Evolutionary conservation across 2,113 vertebrate species (phyloP), one percentile per base, ranked within the genome.

Genomic region (Lampris incognitus): DNA sequence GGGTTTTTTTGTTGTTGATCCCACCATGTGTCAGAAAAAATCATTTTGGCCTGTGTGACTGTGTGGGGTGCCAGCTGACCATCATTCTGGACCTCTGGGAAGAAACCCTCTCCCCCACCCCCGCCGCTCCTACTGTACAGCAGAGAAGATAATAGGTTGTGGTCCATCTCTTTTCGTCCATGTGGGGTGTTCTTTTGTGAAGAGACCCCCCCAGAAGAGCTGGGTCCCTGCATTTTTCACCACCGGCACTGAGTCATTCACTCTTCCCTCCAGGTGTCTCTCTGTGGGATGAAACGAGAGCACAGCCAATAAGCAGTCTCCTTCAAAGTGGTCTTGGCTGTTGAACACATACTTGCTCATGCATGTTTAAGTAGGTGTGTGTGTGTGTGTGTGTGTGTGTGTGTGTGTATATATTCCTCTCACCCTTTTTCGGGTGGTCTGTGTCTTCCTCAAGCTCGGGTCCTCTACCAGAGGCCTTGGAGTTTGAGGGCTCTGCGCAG

Each of bases 201-300:
- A 70, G 73, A 75, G 83, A 78, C 77, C 85, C 85, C 83, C 51
- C 24, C 24, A 24, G 37, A 79, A 0, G 64, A 71, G 85, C 38
- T 6, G 1, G 57, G 69, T 24, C 51, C 81, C 59, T 55, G 62
- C 0, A 10, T 76, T 63, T 79, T 83, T 87, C 58, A 87, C 80
- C 64, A 72, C 50, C 65, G 1, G 49, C 74, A 24, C 83, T 88
- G 88, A 90, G 75, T 90, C 87, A 89, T 84, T 73, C 86, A 80
- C 78, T 85, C 69, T 62, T 81, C 61, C 77, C 69, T 40, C 11
- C 36, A 49, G n/a, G 9, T 2, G 6, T 11, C 46, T 64, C 13
- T 78, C 79, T 66, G 80, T 81, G 63, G 68, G 76, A 90, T 86
- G 77, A 90, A 88, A 89, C 81, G 67, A 74, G 69, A 63, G 68